A percentile compares a stretch with the other conserved stretches of the same genome.
These are phyloP conservation scores for Dipus sagitta DNA, from an alignment of 2,797 vertebrate species.

Conservation along the genomic window DNA sequence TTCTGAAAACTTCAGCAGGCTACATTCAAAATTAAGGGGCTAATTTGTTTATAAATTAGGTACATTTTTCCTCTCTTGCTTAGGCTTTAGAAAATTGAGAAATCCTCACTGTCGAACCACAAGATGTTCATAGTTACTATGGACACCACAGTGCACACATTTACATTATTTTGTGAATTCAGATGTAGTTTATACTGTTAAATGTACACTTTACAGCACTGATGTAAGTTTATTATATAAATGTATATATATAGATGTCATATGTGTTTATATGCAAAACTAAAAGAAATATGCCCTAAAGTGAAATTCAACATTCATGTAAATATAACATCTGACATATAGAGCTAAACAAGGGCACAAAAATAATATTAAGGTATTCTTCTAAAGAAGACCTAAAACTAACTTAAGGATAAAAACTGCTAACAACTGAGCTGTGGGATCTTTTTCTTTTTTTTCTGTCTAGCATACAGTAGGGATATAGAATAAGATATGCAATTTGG, in stretches of 20 bases:
- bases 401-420: background rate
- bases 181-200: background rate
- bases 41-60: background rate
- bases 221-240: no score
- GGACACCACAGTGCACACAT: background rate
- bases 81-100: background rate
- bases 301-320: background rate
- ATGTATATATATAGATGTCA: background rate
- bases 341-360: background rate
- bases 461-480: background rate
- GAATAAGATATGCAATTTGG: background rate
- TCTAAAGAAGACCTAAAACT: background rate
- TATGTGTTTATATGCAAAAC: background rate
- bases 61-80: background rate
- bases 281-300: background rate
- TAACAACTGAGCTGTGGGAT: background rate
- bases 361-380: background rate
- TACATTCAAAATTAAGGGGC: background rate
- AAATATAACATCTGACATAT: background rate
- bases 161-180: background rate
- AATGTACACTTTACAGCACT: background rate
- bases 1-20: background rate
- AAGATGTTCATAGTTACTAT: background rate
- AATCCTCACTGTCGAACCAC: background rate
- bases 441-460: background rate